Evolutionary conservation across 1,140 invertebrate genomes (phyloP), one percentile per base, ranked within the genome.

Genomic region (Pseudomyrmex flavicornis): DNA sequence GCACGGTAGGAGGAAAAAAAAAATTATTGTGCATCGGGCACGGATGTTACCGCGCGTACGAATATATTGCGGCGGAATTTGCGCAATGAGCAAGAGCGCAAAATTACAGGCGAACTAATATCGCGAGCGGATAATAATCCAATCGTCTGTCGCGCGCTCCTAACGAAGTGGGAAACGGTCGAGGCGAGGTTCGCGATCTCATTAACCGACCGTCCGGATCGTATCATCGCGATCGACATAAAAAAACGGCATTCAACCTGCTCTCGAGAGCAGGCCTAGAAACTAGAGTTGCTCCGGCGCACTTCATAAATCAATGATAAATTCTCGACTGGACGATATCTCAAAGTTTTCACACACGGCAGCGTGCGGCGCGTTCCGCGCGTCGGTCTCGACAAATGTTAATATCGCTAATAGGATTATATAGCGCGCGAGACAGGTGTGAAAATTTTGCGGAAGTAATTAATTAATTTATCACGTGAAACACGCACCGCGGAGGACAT

Each of bases 241-340:
- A 2, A 66, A 75, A 65, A 77, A 66, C 61, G 22, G 46, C 26
- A 48, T 83, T 83, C 72, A 83, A 83, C 73, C 73, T 83, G 73
- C 35, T 56, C 59, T 56, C 59, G 72, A 48, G 62, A 26, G 3
- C 26, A 7, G 20, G 35, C 35, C 50, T 58, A 15, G 62, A 83
- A 35, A 83, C 72, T 66, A 59, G 5, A 35, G 82, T 79, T 75
- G 58, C 50, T 35, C 35, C 35, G 35, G 44, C 3, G 59, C 44
- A 83, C 61, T 75, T 83, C 61, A 83, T 83, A 83, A 83, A 77
- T 83, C 61, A 83, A 65, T 77, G 72, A 63, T 65, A 83, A 63
- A 66, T 54, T 83, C 50, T 66, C 58, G 44, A 10, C n/a, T 44
- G 66, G 44, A 44, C 48, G 74, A 26, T 65, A 54, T 70, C 8